Percentiles rank a stretch among this genome's conserved stretches.
phyloP scores from a whole-genome alignment of 2,113 vertebrate genomes.

The Neolamprologus sp. region DNA sequence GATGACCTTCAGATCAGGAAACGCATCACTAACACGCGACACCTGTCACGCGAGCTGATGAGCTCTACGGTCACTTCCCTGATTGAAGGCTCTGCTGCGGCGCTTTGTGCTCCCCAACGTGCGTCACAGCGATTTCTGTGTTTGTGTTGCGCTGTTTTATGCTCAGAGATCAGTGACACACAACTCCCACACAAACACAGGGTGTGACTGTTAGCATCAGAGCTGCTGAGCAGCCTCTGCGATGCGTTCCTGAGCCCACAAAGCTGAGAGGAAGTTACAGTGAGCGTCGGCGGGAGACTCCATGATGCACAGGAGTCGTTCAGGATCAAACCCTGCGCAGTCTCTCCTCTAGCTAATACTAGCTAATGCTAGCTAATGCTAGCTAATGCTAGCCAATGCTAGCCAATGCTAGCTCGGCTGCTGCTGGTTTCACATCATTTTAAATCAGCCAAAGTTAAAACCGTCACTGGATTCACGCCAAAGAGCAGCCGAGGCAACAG shows the following conservation, averaged over 20 bases:
- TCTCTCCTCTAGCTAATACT: neutral
- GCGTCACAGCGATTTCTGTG: neutral
- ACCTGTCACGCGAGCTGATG: neutral
- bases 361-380: neutral
- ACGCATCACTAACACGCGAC: neutral
- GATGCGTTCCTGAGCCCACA: neutral
- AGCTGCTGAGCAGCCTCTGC: neutral
- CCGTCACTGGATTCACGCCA: fast-evolving
- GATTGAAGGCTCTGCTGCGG: neutral
- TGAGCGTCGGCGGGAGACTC: fast-evolving
- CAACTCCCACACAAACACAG: neutral
- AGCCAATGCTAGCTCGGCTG: neutral
- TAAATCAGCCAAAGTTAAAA: neutral
- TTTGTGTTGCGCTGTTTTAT: neutral
- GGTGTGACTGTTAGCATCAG: neutral
- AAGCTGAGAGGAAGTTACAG: neutral
- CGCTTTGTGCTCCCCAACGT: neutral
- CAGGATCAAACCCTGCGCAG: neutral
- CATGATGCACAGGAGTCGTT: neutral
- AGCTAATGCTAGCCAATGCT: neutral
- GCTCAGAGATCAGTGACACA: neutral
- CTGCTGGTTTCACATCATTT: neutral
- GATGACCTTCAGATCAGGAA: neutral
- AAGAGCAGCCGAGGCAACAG: neutral
- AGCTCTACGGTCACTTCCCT: neutral